These are phyloP conservation scores for Pogonognathellus flavescens DNA, from an alignment of 1,140 invertebrate species.

Conservation along the genomic window DNA sequence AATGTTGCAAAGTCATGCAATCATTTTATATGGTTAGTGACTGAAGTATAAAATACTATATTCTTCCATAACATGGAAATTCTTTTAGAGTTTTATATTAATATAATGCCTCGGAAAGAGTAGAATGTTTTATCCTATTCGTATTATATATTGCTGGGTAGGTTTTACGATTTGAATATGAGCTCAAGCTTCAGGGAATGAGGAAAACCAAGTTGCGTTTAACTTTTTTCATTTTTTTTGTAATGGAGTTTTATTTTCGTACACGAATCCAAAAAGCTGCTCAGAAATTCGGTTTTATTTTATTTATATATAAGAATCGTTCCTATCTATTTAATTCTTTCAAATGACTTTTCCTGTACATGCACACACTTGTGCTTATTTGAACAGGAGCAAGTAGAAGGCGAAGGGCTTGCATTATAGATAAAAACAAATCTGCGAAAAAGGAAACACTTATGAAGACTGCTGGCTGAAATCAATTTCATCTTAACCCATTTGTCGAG, in stretches of 20 bases:
- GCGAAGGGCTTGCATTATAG: background rate
- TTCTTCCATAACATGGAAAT: too few species aligned
- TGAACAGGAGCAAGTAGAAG: background rate
- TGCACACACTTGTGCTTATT: background rate
- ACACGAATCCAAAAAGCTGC: background rate
- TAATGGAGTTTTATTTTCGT: background rate
- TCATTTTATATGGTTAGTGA: too few species aligned
- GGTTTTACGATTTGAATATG: too few species aligned
- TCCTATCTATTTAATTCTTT: slow-evolving; percentile 15
- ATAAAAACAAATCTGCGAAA: slow-evolving; percentile 3
- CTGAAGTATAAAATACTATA: too few species aligned
- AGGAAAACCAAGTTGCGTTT: too few species aligned
- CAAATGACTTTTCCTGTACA: background rate
- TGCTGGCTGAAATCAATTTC: slow-evolving; percentile 26
- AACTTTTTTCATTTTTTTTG: too few species aligned
- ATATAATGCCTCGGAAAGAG: too few species aligned
- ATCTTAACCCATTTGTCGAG: slow-evolving; percentile 8
- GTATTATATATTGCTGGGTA: too few species aligned
- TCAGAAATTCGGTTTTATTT: background rate
- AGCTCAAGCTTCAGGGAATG: too few species aligned
- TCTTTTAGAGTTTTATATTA: too few species aligned
- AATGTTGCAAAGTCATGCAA: too few species aligned
- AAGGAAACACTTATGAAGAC: slow-evolving; percentile 8
- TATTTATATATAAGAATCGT: background rate
- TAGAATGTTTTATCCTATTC: too few species aligned